Conservation (phyloP, 2,888 invertebrate species). For the Monochamus alternatus region DNA sequence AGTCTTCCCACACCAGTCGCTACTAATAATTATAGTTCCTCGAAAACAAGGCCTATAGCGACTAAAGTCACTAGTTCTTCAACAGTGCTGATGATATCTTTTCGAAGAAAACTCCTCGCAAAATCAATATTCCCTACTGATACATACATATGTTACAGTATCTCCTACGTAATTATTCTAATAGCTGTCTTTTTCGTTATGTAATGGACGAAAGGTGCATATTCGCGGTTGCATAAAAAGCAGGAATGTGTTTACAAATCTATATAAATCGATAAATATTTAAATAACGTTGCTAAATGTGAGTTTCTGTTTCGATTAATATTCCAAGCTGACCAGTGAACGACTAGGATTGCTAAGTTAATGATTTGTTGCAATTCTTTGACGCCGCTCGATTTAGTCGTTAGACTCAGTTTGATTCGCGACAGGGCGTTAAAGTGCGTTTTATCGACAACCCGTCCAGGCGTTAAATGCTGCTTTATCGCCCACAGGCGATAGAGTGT, state of each 20-base stretch:
- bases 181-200: not conserved
- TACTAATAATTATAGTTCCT: no score
- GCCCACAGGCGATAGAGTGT: no score
- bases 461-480: no score
- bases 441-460: no score
- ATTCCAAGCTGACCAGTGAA: not conserved
- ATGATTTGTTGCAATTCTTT: slow-evolving; percentile 10
- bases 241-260: slow-evolving; percentile 11
- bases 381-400: not conserved
- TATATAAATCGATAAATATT: slow-evolving; percentile 19
- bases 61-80: no score
- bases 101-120: not conserved
- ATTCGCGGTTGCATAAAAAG: slow-evolving; percentile 12
- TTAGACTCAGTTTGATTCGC: no score
- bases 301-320: slow-evolving; percentile 1
- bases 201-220: slow-evolving; percentile 11
- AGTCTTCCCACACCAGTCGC: no score
- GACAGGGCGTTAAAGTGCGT: no score
- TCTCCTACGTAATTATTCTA: not conserved
- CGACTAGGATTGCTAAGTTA: slow-evolving; percentile 5
- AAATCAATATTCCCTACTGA: not conserved
- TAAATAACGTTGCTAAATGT: slow-evolving; percentile 19
- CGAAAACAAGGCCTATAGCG: no score
- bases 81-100: no score
- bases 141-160: no score